A percentile compares a stretch with the other conserved stretches of the same genome.
Evolutionary conservation across 2,797 vertebrate species (phyloP).

Genomic region (Bradypus variegatus): DNA sequence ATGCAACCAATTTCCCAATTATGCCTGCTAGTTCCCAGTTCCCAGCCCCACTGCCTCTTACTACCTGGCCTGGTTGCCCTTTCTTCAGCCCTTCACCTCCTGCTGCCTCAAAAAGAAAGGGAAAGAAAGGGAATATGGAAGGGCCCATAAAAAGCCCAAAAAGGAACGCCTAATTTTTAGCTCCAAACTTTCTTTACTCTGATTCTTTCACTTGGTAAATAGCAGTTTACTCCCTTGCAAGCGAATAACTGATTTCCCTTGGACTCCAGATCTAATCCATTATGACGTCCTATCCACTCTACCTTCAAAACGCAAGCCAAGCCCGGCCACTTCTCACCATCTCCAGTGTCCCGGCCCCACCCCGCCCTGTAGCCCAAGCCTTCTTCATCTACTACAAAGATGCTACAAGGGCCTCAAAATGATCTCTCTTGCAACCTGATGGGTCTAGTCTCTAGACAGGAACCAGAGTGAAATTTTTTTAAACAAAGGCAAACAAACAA

Average conservation of each 20-base stretch:
- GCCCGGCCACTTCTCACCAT: neutral
- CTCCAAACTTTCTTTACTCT: neutral
- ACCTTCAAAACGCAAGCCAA: neutral
- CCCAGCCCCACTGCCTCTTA: neutral
- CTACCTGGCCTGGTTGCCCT: neutral
- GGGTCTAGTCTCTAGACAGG: neutral
- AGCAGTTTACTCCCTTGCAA: neutral
- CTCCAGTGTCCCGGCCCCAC: neutral
- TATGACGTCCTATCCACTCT: neutral
- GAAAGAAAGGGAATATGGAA: neutral
- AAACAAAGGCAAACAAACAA: neutral
- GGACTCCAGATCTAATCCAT: neutral
- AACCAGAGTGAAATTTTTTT: neutral
- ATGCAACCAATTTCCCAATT: neutral
- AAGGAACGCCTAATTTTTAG: neutral
- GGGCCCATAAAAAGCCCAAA: neutral
- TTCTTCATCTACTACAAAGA: neutral
- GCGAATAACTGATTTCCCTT: neutral
- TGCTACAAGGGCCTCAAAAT: neutral
- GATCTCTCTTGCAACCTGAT: neutral
- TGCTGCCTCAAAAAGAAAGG: neutral
- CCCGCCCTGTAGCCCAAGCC: neutral
- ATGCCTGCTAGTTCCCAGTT: neutral
- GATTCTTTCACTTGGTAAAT: neutral
- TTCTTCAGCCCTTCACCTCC: neutral